These are phyloP conservation scores for Athalia cordata DNA, from an alignment of 2,888 invertebrate genomes.

Conservation along the genomic window DNA sequence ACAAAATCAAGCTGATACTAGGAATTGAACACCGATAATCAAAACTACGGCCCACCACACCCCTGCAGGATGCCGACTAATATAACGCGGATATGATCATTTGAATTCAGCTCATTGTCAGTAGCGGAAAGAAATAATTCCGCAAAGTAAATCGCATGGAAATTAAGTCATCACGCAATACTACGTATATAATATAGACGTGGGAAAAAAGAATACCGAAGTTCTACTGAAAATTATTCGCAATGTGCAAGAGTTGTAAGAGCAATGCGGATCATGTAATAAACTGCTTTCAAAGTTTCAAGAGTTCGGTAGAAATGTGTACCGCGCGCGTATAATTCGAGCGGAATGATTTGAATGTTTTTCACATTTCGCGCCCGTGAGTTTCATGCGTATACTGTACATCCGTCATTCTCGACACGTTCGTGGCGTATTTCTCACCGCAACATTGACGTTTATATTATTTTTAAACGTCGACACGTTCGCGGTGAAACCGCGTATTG, in stretches of 20 bases:
- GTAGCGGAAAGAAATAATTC: too few relatives aligned
- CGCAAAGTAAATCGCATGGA: too few relatives aligned
- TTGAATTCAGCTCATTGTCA: too few relatives aligned
- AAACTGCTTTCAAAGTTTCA: neutral
- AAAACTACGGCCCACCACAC: neutral
- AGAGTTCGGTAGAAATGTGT: neutral
- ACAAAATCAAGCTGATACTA: neutral
- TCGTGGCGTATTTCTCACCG: conserved; percentile 37
- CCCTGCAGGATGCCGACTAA: too few relatives aligned
- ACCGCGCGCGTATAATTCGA: conserved; percentile 3
- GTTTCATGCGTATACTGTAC: neutral
- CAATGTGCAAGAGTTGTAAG: neutral
- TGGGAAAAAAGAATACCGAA: too few relatives aligned
- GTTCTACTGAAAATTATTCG: too few relatives aligned
- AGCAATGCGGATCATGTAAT: neutral
- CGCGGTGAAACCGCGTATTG: neutral
- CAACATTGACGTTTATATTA: conserved; percentile 39
- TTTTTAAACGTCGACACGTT: conserved; percentile 34
- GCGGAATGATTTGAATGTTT: conserved; percentile 37
- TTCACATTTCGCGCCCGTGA: conserved; percentile 12
- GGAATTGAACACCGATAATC: neutral
- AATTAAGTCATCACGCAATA: too few relatives aligned
- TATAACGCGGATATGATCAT: too few relatives aligned
- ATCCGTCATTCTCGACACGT: conserved; percentile 39
- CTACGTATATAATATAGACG: too few relatives aligned